These are phyloP conservation scores for Sclerodermus sp. DNA, from an alignment of 2,888 invertebrate species.

Conservation along the genomic window DNA sequence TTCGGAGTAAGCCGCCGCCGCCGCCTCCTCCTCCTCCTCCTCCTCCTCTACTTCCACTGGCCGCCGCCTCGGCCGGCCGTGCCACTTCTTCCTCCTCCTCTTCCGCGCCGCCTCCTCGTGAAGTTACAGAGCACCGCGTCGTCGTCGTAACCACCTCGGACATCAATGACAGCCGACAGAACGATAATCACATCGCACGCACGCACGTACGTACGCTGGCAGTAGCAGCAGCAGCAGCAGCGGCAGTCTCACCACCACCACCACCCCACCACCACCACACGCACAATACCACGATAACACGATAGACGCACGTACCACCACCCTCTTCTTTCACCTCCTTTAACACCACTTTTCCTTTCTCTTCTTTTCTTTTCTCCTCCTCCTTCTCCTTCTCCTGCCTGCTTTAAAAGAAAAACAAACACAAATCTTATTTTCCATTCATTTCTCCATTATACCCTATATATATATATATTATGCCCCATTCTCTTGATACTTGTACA, in stretches of 20 bases:
- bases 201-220: constrained; percentile 23
- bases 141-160: constrained; percentile 39
- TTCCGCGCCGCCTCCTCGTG: constrained; percentile 23
- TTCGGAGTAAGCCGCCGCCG: constrained; percentile 17
- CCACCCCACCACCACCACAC: not conserved
- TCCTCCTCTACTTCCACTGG: constrained; percentile 8
- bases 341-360: not conserved
- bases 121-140: constrained; percentile 29
- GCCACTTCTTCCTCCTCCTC: constrained; percentile 26
- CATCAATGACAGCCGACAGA: constrained; percentile 46
- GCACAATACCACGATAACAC: not conserved
- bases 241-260: not conserved
- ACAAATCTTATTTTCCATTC: too few species aligned
- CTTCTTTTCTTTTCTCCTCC: too few species aligned
- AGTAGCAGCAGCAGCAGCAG: not conserved
- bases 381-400: too few species aligned
- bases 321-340: not conserved
- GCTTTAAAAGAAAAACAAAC: too few species aligned
- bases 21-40: not conserved
- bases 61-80: constrained; percentile 37
- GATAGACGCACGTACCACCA: not conserved
- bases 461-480: too few species aligned
- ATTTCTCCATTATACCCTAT: too few species aligned
- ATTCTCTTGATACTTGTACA: too few species aligned
- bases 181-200: constrained; percentile 50